A percentile compares a stretch with the other conserved stretches of the same genome.
Conservation (phyloP, 2,797 vertebrate species). For the Microhierax caerulescens region DNA sequence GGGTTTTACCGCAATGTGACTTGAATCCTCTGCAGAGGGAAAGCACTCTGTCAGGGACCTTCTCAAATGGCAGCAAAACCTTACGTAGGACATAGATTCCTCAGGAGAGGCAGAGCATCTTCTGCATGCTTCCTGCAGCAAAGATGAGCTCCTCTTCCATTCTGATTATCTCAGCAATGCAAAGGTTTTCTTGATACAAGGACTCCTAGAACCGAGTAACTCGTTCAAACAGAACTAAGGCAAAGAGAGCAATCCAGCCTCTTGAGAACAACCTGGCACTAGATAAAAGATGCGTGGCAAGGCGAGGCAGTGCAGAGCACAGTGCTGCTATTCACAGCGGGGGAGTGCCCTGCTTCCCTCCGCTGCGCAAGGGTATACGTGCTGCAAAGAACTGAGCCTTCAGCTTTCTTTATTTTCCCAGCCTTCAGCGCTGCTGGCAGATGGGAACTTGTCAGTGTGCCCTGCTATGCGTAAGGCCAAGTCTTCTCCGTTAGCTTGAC, state of each 20-base stretch:
- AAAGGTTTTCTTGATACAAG: neutral
- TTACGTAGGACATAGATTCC: neutral
- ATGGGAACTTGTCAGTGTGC: neutral
- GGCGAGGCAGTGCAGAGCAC: neutral
- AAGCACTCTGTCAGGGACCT: neutral
- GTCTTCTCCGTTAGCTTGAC: neutral
- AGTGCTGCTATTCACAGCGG: neutral
- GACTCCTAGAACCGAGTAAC: neutral
- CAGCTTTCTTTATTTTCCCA: neutral
- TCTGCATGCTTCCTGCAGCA: neutral
- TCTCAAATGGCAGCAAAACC: neutral
- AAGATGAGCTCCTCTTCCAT: neutral
- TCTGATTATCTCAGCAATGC: neutral
- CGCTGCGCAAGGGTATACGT: accelerated
- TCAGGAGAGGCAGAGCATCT: neutral
- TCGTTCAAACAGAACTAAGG: neutral
- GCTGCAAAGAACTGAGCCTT: neutral
- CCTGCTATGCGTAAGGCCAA: neutral
- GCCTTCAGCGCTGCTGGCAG: neutral
- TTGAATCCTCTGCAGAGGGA: neutral
- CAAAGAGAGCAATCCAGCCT: neutral
- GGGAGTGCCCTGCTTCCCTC: neutral
- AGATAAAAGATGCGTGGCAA: neutral
- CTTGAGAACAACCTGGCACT: neutral
- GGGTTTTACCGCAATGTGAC: neutral